Conservation (phyloP, 2,113 vertebrate species). For the Gobius niger region DNA sequence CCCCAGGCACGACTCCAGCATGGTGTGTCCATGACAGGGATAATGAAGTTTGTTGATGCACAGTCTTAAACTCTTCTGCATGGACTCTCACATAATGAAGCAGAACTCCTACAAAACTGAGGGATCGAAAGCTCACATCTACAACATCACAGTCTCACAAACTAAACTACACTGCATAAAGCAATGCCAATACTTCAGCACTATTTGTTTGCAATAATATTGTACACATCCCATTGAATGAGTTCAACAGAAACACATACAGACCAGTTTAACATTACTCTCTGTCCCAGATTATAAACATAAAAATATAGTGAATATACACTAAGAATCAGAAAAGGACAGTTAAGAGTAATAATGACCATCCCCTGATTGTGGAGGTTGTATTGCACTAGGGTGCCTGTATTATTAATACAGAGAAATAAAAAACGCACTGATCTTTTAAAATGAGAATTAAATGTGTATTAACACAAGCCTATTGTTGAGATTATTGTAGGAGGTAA, state of each 20-base stretch:
- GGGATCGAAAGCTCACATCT: no score
- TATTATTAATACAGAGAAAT: not conserved
- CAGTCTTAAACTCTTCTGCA: slow-evolving; percentile 40
- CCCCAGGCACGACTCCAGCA: slow-evolving; percentile 57
- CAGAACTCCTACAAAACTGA: not conserved
- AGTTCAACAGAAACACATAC: no score
- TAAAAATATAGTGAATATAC: no score
- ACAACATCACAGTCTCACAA: not conserved
- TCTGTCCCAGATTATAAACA: no score
- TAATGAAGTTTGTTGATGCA: slow-evolving; percentile 26
- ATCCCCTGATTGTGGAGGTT: no score
- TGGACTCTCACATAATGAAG: slow-evolving; percentile 10
- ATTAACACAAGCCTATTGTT: not conserved
- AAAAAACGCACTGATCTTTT: not conserved
- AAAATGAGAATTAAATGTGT: not conserved
- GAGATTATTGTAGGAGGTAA: not conserved
- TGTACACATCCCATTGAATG: no score
- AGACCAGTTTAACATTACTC: no score
- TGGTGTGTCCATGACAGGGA: slow-evolving; percentile 52
- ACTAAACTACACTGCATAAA: not conserved
- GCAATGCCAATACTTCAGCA: not conserved
- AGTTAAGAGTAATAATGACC: no score
- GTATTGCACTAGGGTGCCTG: not conserved
- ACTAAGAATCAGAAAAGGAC: no score
- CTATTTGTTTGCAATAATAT: no score